Evolutionary conservation across 2,888 invertebrate species (phyloP).

Genomic region (Cotesia congregata): DNA sequence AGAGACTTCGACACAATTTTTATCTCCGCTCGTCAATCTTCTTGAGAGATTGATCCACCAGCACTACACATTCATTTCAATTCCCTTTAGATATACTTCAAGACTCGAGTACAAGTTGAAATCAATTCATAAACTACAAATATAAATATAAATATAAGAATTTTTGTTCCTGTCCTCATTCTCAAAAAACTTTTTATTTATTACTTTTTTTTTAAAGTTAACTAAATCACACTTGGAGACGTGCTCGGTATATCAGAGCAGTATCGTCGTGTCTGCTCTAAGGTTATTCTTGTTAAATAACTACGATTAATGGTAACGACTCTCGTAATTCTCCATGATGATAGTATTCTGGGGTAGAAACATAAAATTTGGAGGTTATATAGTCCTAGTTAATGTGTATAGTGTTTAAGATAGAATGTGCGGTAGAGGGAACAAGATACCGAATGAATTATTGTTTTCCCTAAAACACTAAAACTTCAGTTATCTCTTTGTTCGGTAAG

Average conservation of each 20-base stretch:
- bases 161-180: neutral
- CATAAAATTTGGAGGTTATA: neutral
- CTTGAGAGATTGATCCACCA: constrained; percentile 13
- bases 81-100: constrained; percentile 2
- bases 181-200: neutral
- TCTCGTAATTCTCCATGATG: constrained; percentile 61
- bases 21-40: constrained; percentile 22
- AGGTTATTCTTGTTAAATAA: constrained; percentile 55
- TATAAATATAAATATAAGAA: neutral
- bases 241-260: neutral
- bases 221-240: neutral
- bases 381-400: constrained; percentile 18
- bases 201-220: neutral
- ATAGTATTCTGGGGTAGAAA: constrained; percentile 47
- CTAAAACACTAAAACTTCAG: constrained; percentile 26
- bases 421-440: constrained; percentile 33
- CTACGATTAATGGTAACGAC: constrained; percentile 61
- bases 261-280: constrained; percentile 41
- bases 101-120: neutral
- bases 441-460: constrained; percentile 40
- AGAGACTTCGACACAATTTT: constrained; percentile 28
- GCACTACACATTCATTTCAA: constrained; percentile 9
- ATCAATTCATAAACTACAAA: neutral
- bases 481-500: constrained; percentile 16
- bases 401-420: constrained; percentile 28